A percentile compares a stretch with the other conserved stretches of the same genome.
These are phyloP conservation scores for Balaenoptera acutorostrata DNA, from an alignment of 2,113 vertebrate genomes.

Conservation along the genomic window DNA sequence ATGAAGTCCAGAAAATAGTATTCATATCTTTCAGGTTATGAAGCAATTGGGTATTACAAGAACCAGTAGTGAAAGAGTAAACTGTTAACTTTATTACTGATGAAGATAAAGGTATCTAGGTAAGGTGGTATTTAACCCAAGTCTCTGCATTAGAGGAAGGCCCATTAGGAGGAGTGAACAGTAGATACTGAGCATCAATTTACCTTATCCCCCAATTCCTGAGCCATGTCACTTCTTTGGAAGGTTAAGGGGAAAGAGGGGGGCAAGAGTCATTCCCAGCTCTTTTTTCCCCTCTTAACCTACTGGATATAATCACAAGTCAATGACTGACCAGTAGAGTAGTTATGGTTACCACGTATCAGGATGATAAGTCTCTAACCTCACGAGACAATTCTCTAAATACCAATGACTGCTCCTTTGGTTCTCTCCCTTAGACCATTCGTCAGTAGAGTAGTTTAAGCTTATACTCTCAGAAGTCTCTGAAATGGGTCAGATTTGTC, in stretches of 20 bases:
- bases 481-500: neutral
- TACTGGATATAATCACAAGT: neutral
- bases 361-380: neutral
- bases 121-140: neutral
- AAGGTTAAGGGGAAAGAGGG: neutral
- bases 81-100: neutral
- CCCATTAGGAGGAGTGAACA: neutral
- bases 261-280: neutral
- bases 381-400: neutral
- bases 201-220: neutral
- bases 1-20: neutral
- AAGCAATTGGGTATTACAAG: neutral
- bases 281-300: neutral
- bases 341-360: neutral
- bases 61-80: neutral
- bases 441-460: neutral
- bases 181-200: neutral
- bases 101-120: neutral
- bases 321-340: neutral
- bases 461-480: neutral
- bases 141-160: neutral
- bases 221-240: neutral
- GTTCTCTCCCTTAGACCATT: neutral
- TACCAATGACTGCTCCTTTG: neutral
- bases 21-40: neutral